Conservation (phyloP, 1,140 invertebrate species). For the Harpegnathos saltator region DNA sequence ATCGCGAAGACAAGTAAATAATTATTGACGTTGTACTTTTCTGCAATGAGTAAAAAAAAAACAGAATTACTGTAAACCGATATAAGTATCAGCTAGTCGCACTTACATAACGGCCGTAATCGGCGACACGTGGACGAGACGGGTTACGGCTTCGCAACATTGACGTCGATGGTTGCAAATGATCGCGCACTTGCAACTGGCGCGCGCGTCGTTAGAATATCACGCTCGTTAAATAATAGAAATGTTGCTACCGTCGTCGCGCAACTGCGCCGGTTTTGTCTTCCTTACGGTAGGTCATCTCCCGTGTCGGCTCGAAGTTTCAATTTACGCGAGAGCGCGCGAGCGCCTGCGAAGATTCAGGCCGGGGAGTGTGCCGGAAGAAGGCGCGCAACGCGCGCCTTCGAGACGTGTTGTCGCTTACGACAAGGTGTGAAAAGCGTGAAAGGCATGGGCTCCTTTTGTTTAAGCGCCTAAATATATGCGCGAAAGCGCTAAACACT, state of each 20-base stretch:
- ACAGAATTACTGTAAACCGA: constrained; percentile 34
- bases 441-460: constrained; percentile 36
- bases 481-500: constrained; percentile 58
- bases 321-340: neutral
- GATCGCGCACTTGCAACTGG: constrained; percentile 51
- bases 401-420: neutral
- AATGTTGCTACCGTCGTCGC: neutral
- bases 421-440: neutral
- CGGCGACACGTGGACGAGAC: constrained; percentile 8
- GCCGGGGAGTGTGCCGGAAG: too few relatives aligned
- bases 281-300: constrained; percentile 18
- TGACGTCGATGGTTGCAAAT: constrained; percentile 53
- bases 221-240: constrained; percentile 44
- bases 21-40: neutral
- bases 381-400: too few relatives aligned
- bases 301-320: too few relatives aligned
- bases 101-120: constrained; percentile 53
- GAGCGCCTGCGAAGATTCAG: constrained; percentile 25
- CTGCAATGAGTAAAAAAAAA: constrained; percentile 3
- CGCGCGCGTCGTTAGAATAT: constrained; percentile 50
- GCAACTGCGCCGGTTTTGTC: neutral
- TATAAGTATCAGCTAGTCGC: constrained; percentile 36
- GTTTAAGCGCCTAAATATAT: constrained; percentile 48
- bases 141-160: constrained; percentile 49
- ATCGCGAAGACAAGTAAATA: constrained; percentile 1